A percentile compares a stretch with the other conserved stretches of the same genome.
Conservation (phyloP, 2,113 vertebrate genomes). For the Antennarius striatus region DNA sequence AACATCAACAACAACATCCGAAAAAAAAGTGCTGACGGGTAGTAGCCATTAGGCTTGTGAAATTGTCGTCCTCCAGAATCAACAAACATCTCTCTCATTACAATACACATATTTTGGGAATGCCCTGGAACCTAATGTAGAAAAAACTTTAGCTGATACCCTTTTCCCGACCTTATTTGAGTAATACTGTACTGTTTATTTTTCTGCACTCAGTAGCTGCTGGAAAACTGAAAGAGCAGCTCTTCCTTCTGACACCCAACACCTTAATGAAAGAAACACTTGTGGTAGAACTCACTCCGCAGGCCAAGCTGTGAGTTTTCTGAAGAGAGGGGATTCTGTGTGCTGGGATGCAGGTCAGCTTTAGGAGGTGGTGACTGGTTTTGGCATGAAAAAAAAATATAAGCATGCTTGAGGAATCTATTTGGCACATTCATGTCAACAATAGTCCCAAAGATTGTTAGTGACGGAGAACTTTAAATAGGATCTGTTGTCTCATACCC, state of each 20-base stretch:
- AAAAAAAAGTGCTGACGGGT: too few species aligned
- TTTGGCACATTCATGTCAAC: neutral
- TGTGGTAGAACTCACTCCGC: constrained; percentile 34
- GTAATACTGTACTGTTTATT: constrained; percentile 5
- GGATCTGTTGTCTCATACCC: neutral
- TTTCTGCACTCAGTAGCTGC: constrained; percentile 14
- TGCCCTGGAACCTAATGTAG: too few species aligned
- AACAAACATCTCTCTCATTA: too few species aligned
- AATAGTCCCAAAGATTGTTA: neutral
- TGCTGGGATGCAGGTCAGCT: constrained; percentile 20
- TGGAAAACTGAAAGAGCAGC: constrained; percentile 31
- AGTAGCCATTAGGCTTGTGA: too few species aligned
- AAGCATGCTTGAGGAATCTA: neutral
- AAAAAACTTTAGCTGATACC: too few species aligned
- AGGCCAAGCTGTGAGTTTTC: constrained; percentile 37
- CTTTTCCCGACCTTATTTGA: too few species aligned
- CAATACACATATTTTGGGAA: too few species aligned
- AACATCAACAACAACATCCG: too few species aligned
- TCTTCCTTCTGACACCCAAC: constrained; percentile 38
- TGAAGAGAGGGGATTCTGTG: constrained; percentile 33
- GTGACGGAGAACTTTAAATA: neutral
- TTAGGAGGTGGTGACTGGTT: neutral
- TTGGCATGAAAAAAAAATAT: neutral
- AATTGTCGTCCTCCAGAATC: too few species aligned
- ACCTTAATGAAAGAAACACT: constrained; percentile 42